phyloP scores from a whole-genome alignment of 2,797 vertebrate genomes.

The Chiropotes sagulatus region DNA sequence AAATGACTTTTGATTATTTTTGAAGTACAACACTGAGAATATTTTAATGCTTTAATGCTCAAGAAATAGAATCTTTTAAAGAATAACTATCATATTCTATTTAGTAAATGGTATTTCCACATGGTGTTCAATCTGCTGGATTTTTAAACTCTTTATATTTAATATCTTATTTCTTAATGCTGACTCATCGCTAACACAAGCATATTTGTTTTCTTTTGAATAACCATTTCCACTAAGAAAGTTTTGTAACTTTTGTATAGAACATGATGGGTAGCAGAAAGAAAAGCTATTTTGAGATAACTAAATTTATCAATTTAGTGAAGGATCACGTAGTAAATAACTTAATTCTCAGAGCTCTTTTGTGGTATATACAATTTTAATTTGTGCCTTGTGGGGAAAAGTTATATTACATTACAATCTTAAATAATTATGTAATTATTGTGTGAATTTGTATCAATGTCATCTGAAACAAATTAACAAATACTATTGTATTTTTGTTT shows the following conservation, averaged over 20 bases:
- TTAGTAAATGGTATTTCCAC: background rate
- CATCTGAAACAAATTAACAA: constrained; percentile 42
- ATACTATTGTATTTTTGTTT: no score
- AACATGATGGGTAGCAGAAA: background rate
- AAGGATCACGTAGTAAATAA: background rate
- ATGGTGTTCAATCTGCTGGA: background rate
- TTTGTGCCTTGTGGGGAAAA: background rate
- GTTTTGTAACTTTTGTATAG: background rate
- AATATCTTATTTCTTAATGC: background rate
- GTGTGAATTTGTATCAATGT: background rate
- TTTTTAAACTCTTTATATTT: constrained; percentile 2
- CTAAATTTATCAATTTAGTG: background rate
- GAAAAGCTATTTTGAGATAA: background rate
- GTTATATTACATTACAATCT: background rate
- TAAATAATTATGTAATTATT: background rate
- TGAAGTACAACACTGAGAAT: background rate
- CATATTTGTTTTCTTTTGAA: background rate
- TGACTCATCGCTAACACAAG: background rate
- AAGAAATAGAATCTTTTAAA: background rate
- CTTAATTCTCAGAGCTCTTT: background rate
- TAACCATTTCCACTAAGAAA: background rate
- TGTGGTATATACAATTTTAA: background rate
- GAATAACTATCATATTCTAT: background rate
- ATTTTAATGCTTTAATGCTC: background rate
- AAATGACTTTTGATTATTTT: background rate